phyloP scores from a whole-genome alignment of 2,888 invertebrate species.

The Hirtodrosophila alboralis region DNA sequence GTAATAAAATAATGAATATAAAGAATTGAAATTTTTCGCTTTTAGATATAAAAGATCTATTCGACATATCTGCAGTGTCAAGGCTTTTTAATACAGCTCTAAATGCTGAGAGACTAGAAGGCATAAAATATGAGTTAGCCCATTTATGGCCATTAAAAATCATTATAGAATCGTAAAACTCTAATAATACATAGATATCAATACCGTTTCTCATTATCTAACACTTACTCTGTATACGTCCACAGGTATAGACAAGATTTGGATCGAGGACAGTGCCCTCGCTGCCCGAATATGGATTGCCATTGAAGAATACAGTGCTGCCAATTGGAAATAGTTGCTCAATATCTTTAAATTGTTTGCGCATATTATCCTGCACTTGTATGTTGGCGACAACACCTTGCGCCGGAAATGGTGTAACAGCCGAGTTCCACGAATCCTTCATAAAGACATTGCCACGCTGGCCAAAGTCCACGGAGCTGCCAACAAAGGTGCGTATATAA shows the following conservation, averaged over 20 bases:
- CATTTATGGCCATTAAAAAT: no score
- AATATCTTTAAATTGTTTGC: slow-evolving; percentile 79
- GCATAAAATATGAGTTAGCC: no score
- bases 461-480: slow-evolving; percentile 87
- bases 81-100: no score
- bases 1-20: no score
- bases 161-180: no score
- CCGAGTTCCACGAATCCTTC: slow-evolving; percentile 89
- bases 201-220: neutral
- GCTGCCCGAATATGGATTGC: slow-evolving; percentile 92
- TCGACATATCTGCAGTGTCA: no score
- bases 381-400: slow-evolving; percentile 79
- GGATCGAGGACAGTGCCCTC: slow-evolving; percentile 88
- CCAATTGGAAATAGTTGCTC: slow-evolving; percentile 88
- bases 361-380: slow-evolving; percentile 80
- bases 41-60: no score
- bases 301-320: slow-evolving; percentile 90
- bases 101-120: no score
- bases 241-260: slow-evolving; percentile 76
- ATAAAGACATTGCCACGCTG: slow-evolving; percentile 87
- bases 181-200: slow-evolving; percentile 3
- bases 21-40: no score
- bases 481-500: slow-evolving; percentile 89
- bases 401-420: slow-evolving; percentile 87
- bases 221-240: slow-evolving; percentile 79